Percentiles rank a stretch among this genome's conserved stretches.
Evolutionary conservation across 2,797 vertebrate genomes (phyloP).

Genomic region (Peromyscus aztecus): DNA sequence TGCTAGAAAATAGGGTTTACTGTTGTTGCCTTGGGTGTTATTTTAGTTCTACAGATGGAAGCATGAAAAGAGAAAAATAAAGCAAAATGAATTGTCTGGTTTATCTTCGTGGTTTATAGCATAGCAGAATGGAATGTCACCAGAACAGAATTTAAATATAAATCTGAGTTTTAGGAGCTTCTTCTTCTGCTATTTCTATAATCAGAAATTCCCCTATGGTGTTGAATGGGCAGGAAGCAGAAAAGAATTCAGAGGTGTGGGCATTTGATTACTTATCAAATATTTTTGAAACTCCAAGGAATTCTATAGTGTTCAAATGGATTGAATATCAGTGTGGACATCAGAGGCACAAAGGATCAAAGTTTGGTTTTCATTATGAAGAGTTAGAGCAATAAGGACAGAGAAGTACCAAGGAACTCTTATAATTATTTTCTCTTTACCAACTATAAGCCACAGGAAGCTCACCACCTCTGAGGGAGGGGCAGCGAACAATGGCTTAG

Average conservation of each 20-base stretch:
- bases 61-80: slow-evolving; percentile 41
- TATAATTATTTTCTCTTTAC: background rate
- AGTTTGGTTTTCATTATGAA: slow-evolving; percentile 69
- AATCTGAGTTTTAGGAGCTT: slow-evolving; percentile 57
- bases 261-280: slow-evolving; percentile 65
- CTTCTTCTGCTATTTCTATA: slow-evolving; percentile 47
- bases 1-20: slow-evolving; percentile 33
- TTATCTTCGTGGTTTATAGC: slow-evolving; percentile 52
- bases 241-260: slow-evolving; percentile 48
- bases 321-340: slow-evolving; percentile 24
- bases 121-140: slow-evolving; percentile 20
- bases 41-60: slow-evolving; percentile 22
- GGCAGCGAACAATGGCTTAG: background rate
- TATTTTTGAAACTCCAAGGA: slow-evolving; percentile 52
- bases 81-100: slow-evolving; percentile 17
- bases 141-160: slow-evolving; percentile 62
- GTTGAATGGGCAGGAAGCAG: background rate
- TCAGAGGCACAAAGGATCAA: slow-evolving; percentile 39
- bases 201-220: slow-evolving; percentile 58
- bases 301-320: slow-evolving; percentile 56
- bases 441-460: slow-evolving; percentile 29
- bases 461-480: slow-evolving; percentile 4
- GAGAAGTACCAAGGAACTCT: background rate
- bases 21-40: background rate
- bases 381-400: slow-evolving; percentile 53